Evolutionary conservation across 2,797 vertebrate species (phyloP).

Genomic region (Neosalanx taihuensis): DNA sequence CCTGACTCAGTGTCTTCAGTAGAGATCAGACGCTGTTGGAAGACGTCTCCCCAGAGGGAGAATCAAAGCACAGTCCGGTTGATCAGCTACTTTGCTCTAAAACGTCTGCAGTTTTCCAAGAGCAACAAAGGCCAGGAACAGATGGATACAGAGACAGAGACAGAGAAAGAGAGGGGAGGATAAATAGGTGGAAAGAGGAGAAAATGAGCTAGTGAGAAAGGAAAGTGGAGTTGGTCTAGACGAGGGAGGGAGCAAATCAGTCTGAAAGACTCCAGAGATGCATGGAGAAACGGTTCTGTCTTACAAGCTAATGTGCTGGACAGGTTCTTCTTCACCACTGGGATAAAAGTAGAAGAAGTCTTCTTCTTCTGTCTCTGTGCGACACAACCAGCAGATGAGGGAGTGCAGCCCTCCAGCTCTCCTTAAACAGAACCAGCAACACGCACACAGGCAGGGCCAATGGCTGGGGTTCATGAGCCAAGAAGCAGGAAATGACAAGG

Average conservation of each 20-base stretch:
- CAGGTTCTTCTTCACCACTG: constrained; percentile 26
- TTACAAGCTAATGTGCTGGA: constrained; percentile 57
- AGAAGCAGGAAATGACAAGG: no score
- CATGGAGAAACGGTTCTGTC: constrained; percentile 72
- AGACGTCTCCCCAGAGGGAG: constrained; percentile 38
- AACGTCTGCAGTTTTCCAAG: constrained; percentile 47
- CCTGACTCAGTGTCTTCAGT: constrained; percentile 45
- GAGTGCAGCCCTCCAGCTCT: constrained; percentile 13
- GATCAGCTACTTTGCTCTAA: constrained; percentile 44
- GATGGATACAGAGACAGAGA: neutral
- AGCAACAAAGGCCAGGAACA: constrained; percentile 27
- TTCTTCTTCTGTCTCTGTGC: constrained; percentile 12
- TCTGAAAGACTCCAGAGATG: constrained; percentile 77
- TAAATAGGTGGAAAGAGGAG: constrained; percentile 18
- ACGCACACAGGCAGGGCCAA: no score
- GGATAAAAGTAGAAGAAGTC: constrained; percentile 22
- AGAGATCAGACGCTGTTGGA: constrained; percentile 46
- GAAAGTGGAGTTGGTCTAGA: constrained; percentile 56
- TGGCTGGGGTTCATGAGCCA: no score
- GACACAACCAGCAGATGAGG: constrained; percentile 31
- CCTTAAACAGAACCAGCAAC: constrained; percentile 10
- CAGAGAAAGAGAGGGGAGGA: constrained; percentile 14
- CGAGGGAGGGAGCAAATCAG: constrained; percentile 33
- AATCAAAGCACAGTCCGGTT: constrained; percentile 54
- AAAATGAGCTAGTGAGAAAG: constrained; percentile 28